These are phyloP conservation scores for Mesoclemmys tuberculata DNA, from an alignment of 2,113 vertebrate species.

Conservation along the genomic window DNA sequence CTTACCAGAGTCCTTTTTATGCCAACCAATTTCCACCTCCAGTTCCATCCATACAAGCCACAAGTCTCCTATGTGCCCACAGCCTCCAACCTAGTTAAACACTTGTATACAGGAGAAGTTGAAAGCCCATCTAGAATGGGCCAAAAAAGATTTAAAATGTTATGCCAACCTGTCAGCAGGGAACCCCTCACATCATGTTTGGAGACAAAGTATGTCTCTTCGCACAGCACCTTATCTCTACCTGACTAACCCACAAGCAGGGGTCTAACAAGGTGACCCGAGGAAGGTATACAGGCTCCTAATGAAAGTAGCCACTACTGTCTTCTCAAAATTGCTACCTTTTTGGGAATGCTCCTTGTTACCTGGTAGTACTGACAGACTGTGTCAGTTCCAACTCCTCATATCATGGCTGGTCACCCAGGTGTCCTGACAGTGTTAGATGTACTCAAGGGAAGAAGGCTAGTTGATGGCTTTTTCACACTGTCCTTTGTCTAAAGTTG, in stretches of 20 bases:
- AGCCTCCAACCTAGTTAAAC: not conserved
- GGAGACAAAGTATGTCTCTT: not conserved
- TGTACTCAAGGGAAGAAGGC: not conserved
- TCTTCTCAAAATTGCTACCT: not conserved
- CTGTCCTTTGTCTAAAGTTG: not conserved
- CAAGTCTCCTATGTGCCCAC: not conserved
- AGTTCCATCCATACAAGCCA: not conserved
- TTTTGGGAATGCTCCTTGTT: not conserved
- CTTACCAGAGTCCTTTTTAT: not conserved
- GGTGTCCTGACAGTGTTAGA: not conserved
- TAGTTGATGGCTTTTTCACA: accelerated
- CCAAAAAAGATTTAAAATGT: not conserved
- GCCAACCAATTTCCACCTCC: not conserved
- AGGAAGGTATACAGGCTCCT: not conserved
- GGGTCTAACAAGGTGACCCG: not conserved
- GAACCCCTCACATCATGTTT: not conserved
- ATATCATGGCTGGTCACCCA: not conserved
- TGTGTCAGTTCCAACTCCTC: not conserved
- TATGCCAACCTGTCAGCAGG: not conserved
- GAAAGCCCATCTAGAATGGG: not conserved
- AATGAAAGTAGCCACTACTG: not conserved
- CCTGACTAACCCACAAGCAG: not conserved
- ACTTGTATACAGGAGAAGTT: not conserved
- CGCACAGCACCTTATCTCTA: not conserved
- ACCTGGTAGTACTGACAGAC: not conserved